Evolutionary conservation across 2,113 vertebrate species (phyloP), one percentile per base, ranked within the genome.

Genomic region (Pseudolaguvia tuberculata): DNA sequence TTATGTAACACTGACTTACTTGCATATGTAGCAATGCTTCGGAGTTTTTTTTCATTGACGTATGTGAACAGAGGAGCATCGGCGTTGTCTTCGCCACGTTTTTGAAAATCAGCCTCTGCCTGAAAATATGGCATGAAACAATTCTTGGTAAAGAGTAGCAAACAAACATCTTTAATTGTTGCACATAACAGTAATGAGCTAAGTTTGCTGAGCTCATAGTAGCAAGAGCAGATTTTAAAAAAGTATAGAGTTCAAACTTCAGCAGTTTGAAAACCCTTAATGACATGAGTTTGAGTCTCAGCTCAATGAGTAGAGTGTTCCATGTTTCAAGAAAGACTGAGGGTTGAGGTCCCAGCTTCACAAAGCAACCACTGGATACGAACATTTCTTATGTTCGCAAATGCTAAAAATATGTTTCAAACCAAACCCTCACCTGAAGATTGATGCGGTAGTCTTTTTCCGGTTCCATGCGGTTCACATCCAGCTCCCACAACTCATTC

Each of bases 371-470:
- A n/a, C n/a, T n/a, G n/a, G n/a, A n/a, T n/a, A n/a, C n/a, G n/a
- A n/a, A n/a, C n/a, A n/a, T n/a, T n/a, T 42, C 4, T 42, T 42
- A 8, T 42, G 8, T 42, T 42, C 5, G 39, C 39, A 42, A 7
- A 42, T 42, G 39, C 39, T 42, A 42, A 42, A 42, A 42, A 42
- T 42, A 42, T 42, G 39, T 42, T 42, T 42, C 39, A 42, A 42
- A 42, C 39, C 39, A 42, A 3, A 42, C 39, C 29, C 82, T 53
- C 80, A 93, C 94, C 91, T 94, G 93, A 20, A 89, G 83, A 20
- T 87, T 89, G 70, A 93, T 92, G 0, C 62, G 86, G 81, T 94
- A 94, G 82, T 94, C 92, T 4, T 75, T 89, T 51, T 92, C 91
- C 4, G 93, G 90, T 25, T 15, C 74, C 7, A 93, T 82, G 2